Conservation (phyloP, 2,797 vertebrate genomes). For the Stomatorhinus walkeri region DNA sequence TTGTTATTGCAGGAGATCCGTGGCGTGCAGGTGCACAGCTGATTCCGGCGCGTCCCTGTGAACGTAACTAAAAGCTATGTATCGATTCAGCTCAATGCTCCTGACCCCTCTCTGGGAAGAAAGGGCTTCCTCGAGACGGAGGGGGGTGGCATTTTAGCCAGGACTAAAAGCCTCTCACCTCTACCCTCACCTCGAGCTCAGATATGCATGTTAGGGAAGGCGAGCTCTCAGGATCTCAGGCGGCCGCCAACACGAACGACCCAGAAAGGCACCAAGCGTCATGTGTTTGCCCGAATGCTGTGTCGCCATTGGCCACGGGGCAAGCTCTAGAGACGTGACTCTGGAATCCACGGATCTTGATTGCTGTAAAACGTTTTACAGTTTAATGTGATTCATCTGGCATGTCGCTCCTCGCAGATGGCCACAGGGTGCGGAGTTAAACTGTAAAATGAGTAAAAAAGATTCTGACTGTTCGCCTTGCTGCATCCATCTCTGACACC, state of each 20-base stretch:
- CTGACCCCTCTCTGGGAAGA: conserved; percentile 40
- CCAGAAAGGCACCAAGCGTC: neutral
- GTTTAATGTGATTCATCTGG: conserved; percentile 1
- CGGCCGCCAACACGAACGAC: neutral
- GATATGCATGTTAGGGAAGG: neutral
- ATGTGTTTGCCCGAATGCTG: neutral
- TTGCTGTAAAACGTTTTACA: neutral
- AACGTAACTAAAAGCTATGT: conserved; percentile 45
- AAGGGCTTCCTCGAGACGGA: conserved; percentile 22
- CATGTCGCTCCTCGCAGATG: neutral
- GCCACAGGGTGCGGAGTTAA: neutral
- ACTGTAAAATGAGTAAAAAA: neutral
- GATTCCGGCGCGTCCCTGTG: conserved; percentile 55
- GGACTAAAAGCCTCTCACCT: conserved; percentile 41
- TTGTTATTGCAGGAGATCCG: conserved; percentile 47
- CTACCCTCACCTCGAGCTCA: conserved; percentile 39
- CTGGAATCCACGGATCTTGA: neutral
- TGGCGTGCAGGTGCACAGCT: conserved; percentile 43
- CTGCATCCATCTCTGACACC: neutral
- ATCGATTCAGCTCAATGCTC: conserved; percentile 42
- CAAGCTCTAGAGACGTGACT: neutral
- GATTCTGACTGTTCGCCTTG: neutral
- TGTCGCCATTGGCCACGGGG: neutral
- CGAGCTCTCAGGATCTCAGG: neutral
- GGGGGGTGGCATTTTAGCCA: neutral